A percentile compares a stretch with the other conserved stretches of the same genome.
phyloP scores from a whole-genome alignment of 2,888 invertebrate genomes.

The Acrocera orbiculus region DNA sequence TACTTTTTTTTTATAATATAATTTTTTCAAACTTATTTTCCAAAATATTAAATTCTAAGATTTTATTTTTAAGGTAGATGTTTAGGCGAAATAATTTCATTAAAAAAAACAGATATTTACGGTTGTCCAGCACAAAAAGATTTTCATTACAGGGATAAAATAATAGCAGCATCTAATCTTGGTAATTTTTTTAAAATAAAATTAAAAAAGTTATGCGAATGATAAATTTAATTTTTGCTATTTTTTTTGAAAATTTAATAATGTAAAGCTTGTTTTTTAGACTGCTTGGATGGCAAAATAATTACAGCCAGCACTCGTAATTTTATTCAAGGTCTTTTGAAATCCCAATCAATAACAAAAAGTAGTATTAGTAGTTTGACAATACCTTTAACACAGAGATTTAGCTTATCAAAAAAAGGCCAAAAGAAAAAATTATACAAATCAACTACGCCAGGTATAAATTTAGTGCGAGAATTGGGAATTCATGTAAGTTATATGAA shows the following conservation, averaged over 20 bases:
- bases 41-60: too few relatives aligned
- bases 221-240: slow-evolving; percentile 13
- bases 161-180: slow-evolving; percentile 44
- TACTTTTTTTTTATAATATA: too few relatives aligned
- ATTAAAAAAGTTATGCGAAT: background rate
- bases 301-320: slow-evolving; percentile 40
- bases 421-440: slow-evolving; percentile 1
- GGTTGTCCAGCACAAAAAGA: slow-evolving; percentile 46
- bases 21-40: background rate
- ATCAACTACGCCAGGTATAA: slow-evolving; percentile 3
- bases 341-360: background rate
- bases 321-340: slow-evolving; percentile 44
- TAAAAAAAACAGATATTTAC: slow-evolving; percentile 38
- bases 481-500: slow-evolving; percentile 7
- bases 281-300: slow-evolving; percentile 39
- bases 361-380: background rate
- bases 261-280: too few relatives aligned
- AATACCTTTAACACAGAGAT: background rate
- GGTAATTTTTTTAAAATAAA: slow-evolving; percentile 30
- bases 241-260: too few relatives aligned
- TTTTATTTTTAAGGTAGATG: slow-evolving; percentile 34
- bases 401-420: background rate
- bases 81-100: slow-evolving; percentile 35
- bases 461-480: slow-evolving; percentile 6
- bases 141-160: slow-evolving; percentile 47